These are phyloP conservation scores for Mergus octosetaceus DNA, from an alignment of 2,797 vertebrate genomes.

Conservation along the genomic window DNA sequence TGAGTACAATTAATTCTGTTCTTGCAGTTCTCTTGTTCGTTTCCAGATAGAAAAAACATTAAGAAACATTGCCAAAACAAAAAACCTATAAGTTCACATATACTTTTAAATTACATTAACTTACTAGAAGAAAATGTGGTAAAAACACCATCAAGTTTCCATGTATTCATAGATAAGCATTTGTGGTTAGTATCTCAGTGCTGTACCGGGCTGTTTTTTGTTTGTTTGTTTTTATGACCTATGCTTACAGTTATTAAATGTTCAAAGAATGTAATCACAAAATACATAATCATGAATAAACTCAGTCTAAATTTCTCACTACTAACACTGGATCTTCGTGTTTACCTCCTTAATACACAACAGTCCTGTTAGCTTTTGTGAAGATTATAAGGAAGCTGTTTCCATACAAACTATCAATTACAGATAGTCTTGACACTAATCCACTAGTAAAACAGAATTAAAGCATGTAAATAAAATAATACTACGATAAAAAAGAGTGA, in stretches of 20 bases:
- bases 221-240: background rate
- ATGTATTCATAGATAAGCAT: constrained; percentile 41
- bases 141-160: constrained; percentile 50
- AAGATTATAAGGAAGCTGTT: background rate
- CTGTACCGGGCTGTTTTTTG: background rate
- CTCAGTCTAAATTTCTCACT: background rate
- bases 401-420: background rate
- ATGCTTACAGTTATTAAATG: background rate
- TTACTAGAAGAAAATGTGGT: constrained; percentile 53
- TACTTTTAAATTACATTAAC: constrained; percentile 33
- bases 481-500: background rate
- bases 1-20: background rate
- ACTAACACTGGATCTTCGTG: background rate
- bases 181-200: constrained; percentile 54
- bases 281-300: background rate
- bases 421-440: background rate
- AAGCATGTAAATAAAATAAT: background rate
- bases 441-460: background rate
- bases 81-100: constrained; percentile 6
- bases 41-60: constrained; percentile 7
- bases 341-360: background rate
- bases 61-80: constrained; percentile 41
- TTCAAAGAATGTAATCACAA: background rate
- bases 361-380: background rate
- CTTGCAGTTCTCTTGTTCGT: constrained; percentile 15